Conservation (phyloP, 2,888 invertebrate species). For the Danaus chrysippus region DNA sequence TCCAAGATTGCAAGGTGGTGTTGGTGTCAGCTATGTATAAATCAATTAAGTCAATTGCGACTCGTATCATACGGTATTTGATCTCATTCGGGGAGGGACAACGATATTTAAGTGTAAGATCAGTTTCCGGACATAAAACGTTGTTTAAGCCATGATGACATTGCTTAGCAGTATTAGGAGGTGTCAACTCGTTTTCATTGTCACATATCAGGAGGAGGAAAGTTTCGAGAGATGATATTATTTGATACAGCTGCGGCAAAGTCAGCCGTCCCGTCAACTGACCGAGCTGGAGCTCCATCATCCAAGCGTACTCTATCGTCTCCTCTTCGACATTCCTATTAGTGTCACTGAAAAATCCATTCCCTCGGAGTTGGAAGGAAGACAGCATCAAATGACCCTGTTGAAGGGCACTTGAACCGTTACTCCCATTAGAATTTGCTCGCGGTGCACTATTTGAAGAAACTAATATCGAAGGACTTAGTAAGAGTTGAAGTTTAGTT, state of each 20-base stretch:
- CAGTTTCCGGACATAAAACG: slow-evolving; percentile 83
- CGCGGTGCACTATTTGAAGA: slow-evolving; percentile 86
- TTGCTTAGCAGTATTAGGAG: slow-evolving; percentile 87
- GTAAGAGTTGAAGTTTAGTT: slow-evolving; percentile 92
- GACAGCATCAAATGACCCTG: slow-evolving; percentile 93
- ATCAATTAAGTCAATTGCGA: slow-evolving; percentile 93
- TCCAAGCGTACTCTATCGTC: slow-evolving; percentile 98
- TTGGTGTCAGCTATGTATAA: slow-evolving; percentile 94
- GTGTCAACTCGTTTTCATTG: slow-evolving; percentile 92
- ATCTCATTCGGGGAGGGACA: slow-evolving; percentile 91
- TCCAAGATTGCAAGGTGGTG: slow-evolving; percentile 92
- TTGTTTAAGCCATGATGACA: slow-evolving; percentile 90
- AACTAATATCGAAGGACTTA: slow-evolving; percentile 92
- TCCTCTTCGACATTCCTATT: slow-evolving; percentile 94
- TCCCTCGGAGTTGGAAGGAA: slow-evolving; percentile 93
- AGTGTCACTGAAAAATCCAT: slow-evolving; percentile 97
- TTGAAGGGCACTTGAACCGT: slow-evolving; percentile 76
- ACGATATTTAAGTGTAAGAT: slow-evolving; percentile 83
- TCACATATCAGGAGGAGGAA: slow-evolving; percentile 91
- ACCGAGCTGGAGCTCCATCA: slow-evolving; percentile 95
- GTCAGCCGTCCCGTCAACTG: slow-evolving; percentile 95
- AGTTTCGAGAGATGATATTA: slow-evolving; percentile 93
- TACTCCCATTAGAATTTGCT: slow-evolving; percentile 61
- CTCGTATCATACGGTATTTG: slow-evolving; percentile 95
- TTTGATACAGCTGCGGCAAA: slow-evolving; percentile 91